Percentiles rank a stretch among this genome's conserved stretches.
Conservation (phyloP, 2,113 vertebrate species). For the Daboia siamensis region DNA sequence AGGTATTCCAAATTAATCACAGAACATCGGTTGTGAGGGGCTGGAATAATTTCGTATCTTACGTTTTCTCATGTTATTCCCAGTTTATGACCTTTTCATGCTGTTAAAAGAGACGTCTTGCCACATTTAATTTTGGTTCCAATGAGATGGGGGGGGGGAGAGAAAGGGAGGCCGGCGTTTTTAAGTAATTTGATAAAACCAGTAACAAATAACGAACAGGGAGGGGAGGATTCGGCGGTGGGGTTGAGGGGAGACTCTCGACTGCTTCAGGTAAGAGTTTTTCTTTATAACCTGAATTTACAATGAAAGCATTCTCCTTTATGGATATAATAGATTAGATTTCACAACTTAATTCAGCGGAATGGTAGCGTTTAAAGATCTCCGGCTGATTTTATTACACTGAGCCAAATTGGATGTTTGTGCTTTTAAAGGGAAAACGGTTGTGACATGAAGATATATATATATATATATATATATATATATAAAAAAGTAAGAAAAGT, state of each 20-base stretch:
- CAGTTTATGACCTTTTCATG: conserved; percentile 39
- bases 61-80: conserved; percentile 14
- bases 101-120: conserved; percentile 51
- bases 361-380: conserved; percentile 63
- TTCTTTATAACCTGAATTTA: conserved; percentile 63
- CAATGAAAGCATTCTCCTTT: conserved; percentile 66
- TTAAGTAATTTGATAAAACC: conserved; percentile 60
- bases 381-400: conserved; percentile 67
- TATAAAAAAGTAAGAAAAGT: conserved; percentile 53
- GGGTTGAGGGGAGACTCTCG: background rate
- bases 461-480: conserved; percentile 37
- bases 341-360: conserved; percentile 66
- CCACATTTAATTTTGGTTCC: conserved; percentile 53
- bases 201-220: conserved; percentile 49
- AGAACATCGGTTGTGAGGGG: background rate
- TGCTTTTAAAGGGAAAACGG: conserved; percentile 65
- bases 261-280: conserved; percentile 53
- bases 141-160: conserved; percentile 25
- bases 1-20: conserved; percentile 9
- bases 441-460: conserved; percentile 65
- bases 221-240: background rate
- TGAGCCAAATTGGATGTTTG: conserved; percentile 70
- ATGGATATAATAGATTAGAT: conserved; percentile 67
- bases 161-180: conserved; percentile 41
- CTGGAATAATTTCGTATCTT: background rate